Percentiles rank a stretch among this genome's conserved stretches.
phyloP scores from a whole-genome alignment of 1,140 invertebrate genomes.

The Atta texana region DNA sequence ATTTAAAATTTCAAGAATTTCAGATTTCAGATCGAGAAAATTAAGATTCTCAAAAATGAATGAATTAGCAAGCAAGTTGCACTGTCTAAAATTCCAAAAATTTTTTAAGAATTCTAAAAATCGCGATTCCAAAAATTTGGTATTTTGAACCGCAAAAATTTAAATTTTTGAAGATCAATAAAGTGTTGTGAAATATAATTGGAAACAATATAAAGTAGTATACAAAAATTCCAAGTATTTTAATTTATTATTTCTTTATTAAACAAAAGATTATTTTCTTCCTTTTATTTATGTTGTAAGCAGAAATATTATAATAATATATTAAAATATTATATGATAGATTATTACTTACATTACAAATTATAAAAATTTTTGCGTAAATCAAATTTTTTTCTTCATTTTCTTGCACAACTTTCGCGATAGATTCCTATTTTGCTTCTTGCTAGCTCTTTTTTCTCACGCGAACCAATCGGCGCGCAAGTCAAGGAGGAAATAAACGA shows the following conservation, averaged over 20 bases:
- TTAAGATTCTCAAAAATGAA: background rate
- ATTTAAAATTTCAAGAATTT: background rate
- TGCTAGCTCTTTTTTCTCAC: background rate
- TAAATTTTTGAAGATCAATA: no score
- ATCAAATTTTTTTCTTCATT: no score
- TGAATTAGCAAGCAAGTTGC: background rate
- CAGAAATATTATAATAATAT: background rate
- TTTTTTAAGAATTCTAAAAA: background rate
- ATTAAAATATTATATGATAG: background rate
- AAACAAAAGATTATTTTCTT: background rate
- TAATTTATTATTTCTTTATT: no score
- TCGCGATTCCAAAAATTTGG: no score
- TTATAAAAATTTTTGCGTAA: background rate
- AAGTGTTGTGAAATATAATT: no score
- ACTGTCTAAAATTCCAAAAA: background rate
- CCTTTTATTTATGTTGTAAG: background rate
- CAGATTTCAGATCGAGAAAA: background rate
- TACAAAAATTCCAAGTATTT: no score
- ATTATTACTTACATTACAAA: no score
- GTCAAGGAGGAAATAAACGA: constrained; percentile 24
- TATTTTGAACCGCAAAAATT: no score
- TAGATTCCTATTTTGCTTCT: background rate
- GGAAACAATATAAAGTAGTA: no score
- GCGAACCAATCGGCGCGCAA: background rate
- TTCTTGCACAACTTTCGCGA: background rate